Evolutionary conservation across 2,113 vertebrate genomes (phyloP).

Genomic region (Platycercus adscitus): DNA sequence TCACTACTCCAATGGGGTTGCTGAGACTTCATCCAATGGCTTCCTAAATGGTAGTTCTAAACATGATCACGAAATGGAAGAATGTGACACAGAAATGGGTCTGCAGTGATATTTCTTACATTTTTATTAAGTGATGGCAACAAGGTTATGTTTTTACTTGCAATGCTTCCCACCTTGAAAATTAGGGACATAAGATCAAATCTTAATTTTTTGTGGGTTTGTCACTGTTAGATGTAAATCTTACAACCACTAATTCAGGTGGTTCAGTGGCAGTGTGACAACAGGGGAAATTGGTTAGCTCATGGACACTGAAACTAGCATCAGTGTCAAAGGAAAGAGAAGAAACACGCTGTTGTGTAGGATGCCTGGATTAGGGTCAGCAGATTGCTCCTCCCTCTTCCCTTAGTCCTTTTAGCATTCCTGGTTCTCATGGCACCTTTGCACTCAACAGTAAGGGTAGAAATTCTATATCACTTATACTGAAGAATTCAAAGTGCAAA

Average conservation of each 20-base stretch:
- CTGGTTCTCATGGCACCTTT: neutral
- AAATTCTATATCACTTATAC: neutral
- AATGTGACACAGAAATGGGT: slow-evolving; percentile 99
- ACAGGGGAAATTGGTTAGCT: neutral
- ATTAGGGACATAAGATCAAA: neutral
- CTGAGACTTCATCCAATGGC: slow-evolving; percentile 95
- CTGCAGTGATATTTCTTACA: slow-evolving; percentile 82
- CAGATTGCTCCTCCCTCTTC: neutral
- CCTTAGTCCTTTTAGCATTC: neutral
- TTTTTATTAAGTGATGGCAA: slow-evolving; percentile 78
- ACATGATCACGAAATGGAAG: slow-evolving; percentile 90
- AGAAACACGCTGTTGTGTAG: neutral
- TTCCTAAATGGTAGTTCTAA: slow-evolving; percentile 98
- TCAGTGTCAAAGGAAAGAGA: neutral
- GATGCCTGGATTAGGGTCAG: neutral
- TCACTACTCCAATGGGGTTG: slow-evolving; percentile 96
- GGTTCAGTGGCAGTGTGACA: neutral
- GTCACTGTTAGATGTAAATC: neutral
- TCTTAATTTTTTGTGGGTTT: neutral
- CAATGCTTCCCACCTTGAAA: slow-evolving; percentile 73
- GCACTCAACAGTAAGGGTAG: accelerated
- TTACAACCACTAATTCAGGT: neutral
- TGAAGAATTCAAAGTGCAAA: neutral
- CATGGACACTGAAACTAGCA: neutral
- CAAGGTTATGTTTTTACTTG: slow-evolving; percentile 79